These are phyloP conservation scores for Athrips mouffetella DNA, from an alignment of 2,888 invertebrate species.

Conservation along the genomic window DNA sequence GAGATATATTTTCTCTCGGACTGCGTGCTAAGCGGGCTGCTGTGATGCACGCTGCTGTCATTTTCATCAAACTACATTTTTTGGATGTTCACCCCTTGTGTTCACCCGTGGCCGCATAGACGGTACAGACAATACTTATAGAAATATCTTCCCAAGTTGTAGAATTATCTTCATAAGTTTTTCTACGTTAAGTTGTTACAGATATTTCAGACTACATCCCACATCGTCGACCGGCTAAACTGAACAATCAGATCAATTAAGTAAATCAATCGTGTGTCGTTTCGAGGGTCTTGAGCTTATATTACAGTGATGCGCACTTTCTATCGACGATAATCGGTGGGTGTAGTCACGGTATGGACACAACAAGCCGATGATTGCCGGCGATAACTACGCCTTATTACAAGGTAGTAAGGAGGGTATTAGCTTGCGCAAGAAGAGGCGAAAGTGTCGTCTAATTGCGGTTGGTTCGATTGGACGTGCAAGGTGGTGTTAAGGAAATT, in stretches of 20 bases:
- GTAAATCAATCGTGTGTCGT: no score
- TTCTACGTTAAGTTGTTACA: no score
- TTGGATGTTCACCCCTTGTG: no score
- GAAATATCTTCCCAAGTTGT: no score
- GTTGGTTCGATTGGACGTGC: slow-evolving; percentile 13
- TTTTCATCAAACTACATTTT: no score
- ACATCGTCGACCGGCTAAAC: not conserved
- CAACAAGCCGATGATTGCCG: not conserved
- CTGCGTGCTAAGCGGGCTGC: no score
- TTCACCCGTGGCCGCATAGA: no score
- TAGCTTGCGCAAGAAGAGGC: not conserved
- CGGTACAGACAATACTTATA: no score
- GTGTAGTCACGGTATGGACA: slow-evolving; percentile 4
- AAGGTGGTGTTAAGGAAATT: slow-evolving; percentile 4
- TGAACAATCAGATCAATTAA: not conserved
- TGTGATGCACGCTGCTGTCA: no score
- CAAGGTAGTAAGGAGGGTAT: not conserved
- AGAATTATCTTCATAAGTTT: no score
- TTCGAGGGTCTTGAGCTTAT: not conserved
- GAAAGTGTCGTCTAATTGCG: slow-evolving; percentile 8
- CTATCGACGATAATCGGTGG: not conserved
- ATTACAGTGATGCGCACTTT: not conserved
- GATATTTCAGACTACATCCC: no score
- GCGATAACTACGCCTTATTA: not conserved
- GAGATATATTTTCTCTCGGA: no score